Percentiles rank a stretch among this genome's conserved stretches.
Conservation (phyloP, 53 echinoderm and acorn worm species). For the Luidia sarsii region DNA sequence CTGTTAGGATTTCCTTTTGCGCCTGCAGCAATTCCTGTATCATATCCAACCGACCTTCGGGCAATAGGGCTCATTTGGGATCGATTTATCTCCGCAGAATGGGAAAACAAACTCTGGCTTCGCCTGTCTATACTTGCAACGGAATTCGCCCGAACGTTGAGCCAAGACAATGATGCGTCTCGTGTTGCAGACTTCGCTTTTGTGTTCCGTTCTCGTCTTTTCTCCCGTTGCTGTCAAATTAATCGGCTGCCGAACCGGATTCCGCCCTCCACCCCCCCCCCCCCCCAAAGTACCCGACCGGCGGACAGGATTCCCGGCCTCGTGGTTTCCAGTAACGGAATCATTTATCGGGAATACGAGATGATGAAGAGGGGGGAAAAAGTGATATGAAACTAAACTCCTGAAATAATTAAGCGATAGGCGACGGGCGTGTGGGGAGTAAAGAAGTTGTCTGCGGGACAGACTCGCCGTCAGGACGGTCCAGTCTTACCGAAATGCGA, state of each 20-base stretch:
- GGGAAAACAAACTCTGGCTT: too few species aligned
- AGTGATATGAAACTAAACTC: slow-evolving; percentile 49
- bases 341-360: slow-evolving; percentile 22
- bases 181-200: slow-evolving; percentile 1
- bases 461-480: background rate
- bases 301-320: background rate
- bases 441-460: slow-evolving; percentile 7
- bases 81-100: too few species aligned
- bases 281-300: slow-evolving; percentile 8
- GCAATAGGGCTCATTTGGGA: too few species aligned
- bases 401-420: slow-evolving; percentile 48
- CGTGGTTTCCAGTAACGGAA: slow-evolving; percentile 18
- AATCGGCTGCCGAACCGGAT: background rate
- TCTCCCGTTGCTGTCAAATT: too few species aligned
- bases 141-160: background rate
- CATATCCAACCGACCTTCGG: too few species aligned
- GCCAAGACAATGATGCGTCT: background rate
- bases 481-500: background rate
- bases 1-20: too few species aligned
- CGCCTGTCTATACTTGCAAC: too few species aligned
- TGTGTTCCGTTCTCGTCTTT: too few species aligned
- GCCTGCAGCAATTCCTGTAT: too few species aligned
- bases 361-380: background rate
- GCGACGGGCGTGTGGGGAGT: background rate
- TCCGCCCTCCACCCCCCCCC: slow-evolving; percentile 1